Percentiles rank a stretch among this genome's conserved stretches.
Evolutionary conservation across 37 sponge, comb jelly and placozoan genomes (phyloP).

Genomic region (Crambe crambe): DNA sequence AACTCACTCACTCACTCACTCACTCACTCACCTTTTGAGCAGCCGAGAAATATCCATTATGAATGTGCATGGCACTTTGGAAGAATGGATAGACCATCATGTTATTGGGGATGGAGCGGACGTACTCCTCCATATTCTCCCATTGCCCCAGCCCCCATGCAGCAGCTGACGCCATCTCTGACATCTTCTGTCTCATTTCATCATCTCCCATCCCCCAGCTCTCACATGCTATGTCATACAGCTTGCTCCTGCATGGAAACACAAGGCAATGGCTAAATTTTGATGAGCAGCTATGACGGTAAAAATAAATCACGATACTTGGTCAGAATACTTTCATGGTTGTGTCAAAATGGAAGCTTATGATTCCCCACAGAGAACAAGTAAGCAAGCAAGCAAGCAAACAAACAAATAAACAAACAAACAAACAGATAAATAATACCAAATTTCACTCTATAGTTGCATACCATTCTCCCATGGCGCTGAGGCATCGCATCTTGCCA

Average conservation of each 20-base stretch:
- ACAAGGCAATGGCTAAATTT: too few relatives aligned
- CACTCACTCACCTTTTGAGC: constrained; percentile 82
- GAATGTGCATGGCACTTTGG: constrained; percentile 78
- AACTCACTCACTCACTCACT: too few relatives aligned
- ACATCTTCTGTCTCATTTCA: constrained; percentile 78
- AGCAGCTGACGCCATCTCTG: constrained; percentile 88
- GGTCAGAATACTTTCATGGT: too few relatives aligned
- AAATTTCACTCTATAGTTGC: too few relatives aligned
- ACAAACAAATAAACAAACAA: too few relatives aligned
- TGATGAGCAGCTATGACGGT: too few relatives aligned
- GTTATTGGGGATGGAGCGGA: constrained; percentile 61
- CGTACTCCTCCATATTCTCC: constrained; percentile 87
- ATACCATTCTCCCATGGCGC: constrained; percentile 93
- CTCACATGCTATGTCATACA: constrained; percentile 77
- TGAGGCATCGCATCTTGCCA: constrained; percentile 92
- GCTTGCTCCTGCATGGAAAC: constrained; percentile 48
- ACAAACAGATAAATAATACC: too few relatives aligned
- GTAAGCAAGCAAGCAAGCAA: too few relatives aligned
- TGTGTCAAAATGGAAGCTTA: too few relatives aligned
- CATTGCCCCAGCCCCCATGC: constrained; percentile 96
- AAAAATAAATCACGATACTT: too few relatives aligned
- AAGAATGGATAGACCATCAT: constrained; percentile 82
- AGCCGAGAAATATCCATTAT: constrained; percentile 44
- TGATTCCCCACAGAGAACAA: too few relatives aligned
- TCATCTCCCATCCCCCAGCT: constrained; percentile 79